Evolutionary conservation across 2,888 invertebrate species (phyloP).

Genomic region (Tricholauxania praeusta): DNA sequence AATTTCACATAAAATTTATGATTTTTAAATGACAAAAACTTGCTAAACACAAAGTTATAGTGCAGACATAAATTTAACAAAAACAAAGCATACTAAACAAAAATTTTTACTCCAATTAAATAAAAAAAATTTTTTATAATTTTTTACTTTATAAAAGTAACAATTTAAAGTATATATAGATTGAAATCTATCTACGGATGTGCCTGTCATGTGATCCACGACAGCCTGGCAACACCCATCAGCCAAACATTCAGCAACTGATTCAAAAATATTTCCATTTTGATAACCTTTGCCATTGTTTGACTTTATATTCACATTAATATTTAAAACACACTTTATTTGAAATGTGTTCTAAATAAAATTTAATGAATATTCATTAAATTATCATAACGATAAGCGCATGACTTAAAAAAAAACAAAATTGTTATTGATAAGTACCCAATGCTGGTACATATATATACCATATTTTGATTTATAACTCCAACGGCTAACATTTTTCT

Average conservation of each 20-base stretch:
- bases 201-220: neutral
- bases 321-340: neutral
- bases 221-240: neutral
- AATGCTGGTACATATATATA: too few species aligned
- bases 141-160: neutral
- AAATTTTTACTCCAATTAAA: neutral
- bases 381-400: neutral
- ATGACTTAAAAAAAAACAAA: neutral
- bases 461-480: too few species aligned
- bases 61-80: neutral
- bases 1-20: neutral
- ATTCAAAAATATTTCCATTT: constrained; percentile 9
- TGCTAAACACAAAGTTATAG: neutral
- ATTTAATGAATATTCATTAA: neutral
- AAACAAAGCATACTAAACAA: neutral
- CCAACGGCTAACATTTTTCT: too few species aligned
- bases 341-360: constrained; percentile 13
- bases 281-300: constrained; percentile 19
- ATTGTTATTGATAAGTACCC: too few species aligned
- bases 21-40: neutral
- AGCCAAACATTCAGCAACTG: neutral
- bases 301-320: constrained; percentile 2
- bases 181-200: constrained; percentile 6
- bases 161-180: constrained; percentile 11
- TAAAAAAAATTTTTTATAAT: neutral